phyloP scores from a whole-genome alignment of 2,113 vertebrate species.

The Rhodinocichla rosea region DNA sequence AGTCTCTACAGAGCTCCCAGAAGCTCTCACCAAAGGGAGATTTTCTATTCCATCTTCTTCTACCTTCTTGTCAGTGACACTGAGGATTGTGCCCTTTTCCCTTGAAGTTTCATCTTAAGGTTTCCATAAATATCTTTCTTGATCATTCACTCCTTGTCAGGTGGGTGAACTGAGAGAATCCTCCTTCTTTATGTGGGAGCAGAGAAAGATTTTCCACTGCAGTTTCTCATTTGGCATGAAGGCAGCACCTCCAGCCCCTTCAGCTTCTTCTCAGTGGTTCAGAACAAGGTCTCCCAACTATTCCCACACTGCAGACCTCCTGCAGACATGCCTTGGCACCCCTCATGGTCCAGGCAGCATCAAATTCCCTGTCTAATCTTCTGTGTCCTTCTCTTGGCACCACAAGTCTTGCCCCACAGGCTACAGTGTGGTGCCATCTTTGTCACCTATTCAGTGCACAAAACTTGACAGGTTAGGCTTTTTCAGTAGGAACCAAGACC shows the following conservation, averaged over 20 bases:
- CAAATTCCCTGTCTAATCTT: not conserved
- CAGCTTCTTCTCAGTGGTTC: not conserved
- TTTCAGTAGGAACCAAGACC: not conserved
- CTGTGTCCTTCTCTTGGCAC: not conserved
- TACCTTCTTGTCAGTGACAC: not conserved
- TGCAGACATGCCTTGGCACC: not conserved
- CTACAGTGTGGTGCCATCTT: not conserved
- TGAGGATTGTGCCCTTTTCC: slow-evolving; percentile 14
- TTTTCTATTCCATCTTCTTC: not conserved
- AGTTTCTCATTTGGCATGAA: not conserved
- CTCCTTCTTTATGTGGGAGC: slow-evolving; percentile 34
- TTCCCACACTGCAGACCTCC: not conserved
- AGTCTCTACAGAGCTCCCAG: not conserved
- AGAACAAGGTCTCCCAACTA: not conserved
- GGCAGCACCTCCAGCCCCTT: not conserved
- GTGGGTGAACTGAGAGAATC: slow-evolving; percentile 56
- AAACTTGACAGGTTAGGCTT: not conserved
- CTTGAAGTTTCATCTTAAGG: slow-evolving; percentile 23
- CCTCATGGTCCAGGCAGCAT: not conserved
- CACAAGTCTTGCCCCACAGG: not conserved
- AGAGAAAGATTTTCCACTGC: slow-evolving; percentile 47
- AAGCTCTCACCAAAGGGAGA: not conserved
- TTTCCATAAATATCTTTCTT: slow-evolving; percentile 53
- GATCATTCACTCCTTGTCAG: slow-evolving; percentile 49
- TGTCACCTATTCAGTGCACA: not conserved